Evolutionary conservation across 2,113 vertebrate species (phyloP).

Genomic region (Nothoprocta perdicaria): DNA sequence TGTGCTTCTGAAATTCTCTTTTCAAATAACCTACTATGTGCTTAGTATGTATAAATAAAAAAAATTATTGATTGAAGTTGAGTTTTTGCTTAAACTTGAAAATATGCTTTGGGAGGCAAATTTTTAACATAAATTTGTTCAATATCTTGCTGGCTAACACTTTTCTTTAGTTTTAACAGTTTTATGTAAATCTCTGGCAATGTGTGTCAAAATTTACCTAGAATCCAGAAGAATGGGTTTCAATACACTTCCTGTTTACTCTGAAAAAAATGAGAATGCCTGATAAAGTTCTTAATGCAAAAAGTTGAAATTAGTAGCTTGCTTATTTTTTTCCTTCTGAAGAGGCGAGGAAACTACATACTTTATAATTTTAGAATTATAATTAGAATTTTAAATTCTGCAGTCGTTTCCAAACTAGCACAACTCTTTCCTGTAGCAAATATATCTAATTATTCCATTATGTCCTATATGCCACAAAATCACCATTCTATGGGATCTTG

Average conservation of each 20-base stretch:
- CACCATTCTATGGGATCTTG: background rate
- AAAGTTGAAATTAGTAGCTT: background rate
- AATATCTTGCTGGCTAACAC: background rate
- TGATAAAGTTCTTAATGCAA: background rate
- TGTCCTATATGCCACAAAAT: background rate
- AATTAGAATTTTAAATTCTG: background rate
- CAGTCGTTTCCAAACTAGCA: background rate
- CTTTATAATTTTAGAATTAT: background rate
- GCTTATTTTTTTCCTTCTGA: accelerated
- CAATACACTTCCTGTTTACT: background rate
- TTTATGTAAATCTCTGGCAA: background rate
- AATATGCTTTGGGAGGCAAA: background rate
- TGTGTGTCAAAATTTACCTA: background rate
- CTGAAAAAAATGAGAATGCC: background rate
- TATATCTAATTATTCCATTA: background rate
- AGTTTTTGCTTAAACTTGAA: background rate
- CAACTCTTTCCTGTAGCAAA: background rate
- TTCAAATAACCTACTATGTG: background rate
- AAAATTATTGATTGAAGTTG: background rate
- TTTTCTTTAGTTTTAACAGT: background rate
- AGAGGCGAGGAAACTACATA: background rate
- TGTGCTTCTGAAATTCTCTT: background rate
- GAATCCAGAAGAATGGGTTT: background rate
- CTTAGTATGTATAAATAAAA: background rate
- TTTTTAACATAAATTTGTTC: background rate